Evolutionary conservation across 2,888 invertebrate species (phyloP), one percentile per base, ranked within the genome.

Genomic region (Halictus quadricinctus): DNA sequence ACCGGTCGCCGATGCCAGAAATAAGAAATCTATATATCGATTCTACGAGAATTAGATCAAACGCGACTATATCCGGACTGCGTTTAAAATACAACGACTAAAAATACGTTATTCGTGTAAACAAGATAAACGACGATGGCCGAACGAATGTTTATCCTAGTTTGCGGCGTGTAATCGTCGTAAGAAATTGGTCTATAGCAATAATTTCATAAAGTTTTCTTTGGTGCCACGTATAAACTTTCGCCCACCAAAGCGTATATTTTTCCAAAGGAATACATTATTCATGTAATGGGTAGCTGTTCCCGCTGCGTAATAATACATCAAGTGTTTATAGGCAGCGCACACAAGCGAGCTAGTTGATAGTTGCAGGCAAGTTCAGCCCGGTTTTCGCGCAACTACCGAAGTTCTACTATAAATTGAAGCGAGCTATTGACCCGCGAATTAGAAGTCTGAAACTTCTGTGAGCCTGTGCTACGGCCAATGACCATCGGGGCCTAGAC

Each of bases 371-470:
- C 29, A 64, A 64, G 64, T 64, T 64, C 29, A 29, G 64, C 29
- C 29, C 64, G 29, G 64, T 64, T 29, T 25, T 29, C 64, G 29
- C 64, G 7, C 64, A 64, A 64, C 29, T 29, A 29, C 64, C 64
- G 64, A 29, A 64, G 29, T 64, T 64, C 13, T 10, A 29, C 64
- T 64, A 64, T 64, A 64, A 64, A 64, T 64, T 64, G 64, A 29
- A 29, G 64, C 64, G 29, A 29, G 25, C 64, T 64, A 64, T 64
- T 64, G 64, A 64, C 64, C 64, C 29, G 18, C 7, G 64, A 64
- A 64, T 64, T 64, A 64, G 64, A 64, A 64, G 64, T 29, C 64
- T 29, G 64, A 64, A 64, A 64, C 64, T 64, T 29, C 64, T 7
- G 15, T 12, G 64, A 64, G 15, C 60, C 25, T 25, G 29, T 15